Conservation (phyloP, 2,113 vertebrate genomes). For the Murina feae region DNA sequence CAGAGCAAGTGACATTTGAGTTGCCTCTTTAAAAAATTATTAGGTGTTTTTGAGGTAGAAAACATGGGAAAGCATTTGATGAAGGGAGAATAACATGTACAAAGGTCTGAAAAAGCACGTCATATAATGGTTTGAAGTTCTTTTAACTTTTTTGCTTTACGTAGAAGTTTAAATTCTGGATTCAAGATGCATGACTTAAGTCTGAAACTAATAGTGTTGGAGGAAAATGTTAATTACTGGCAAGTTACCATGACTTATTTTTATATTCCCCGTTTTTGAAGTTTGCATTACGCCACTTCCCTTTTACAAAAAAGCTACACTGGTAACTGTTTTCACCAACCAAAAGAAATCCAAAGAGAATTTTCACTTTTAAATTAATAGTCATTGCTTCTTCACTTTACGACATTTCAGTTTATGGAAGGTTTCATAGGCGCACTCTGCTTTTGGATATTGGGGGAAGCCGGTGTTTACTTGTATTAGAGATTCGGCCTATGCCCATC, state of each 20-base stretch:
- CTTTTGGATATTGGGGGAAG: neutral
- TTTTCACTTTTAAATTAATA: neutral
- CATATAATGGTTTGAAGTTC: neutral
- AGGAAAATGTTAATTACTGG: neutral
- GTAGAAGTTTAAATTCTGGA: neutral
- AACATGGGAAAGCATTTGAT: neutral
- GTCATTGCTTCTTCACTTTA: neutral
- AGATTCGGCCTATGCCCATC: neutral
- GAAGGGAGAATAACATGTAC: neutral
- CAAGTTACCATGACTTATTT: neutral
- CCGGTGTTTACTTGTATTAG: neutral
- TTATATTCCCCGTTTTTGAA: neutral
- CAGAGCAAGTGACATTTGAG: neutral
- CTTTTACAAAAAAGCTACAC: neutral
- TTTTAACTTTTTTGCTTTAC: neutral
- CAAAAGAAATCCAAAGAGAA: neutral
- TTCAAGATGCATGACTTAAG: neutral
- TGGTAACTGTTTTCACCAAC: neutral
- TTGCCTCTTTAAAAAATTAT: neutral
- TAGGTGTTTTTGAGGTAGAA: neutral
- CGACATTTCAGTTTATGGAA: too few relatives aligned
- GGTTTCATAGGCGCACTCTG: neutral
- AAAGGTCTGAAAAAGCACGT: neutral
- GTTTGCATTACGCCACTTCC: neutral
- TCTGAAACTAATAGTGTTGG: neutral